Percentiles rank a stretch among this genome's conserved stretches.
Conservation (phyloP, 1,140 invertebrate genomes). For the Apis laboriosa region DNA sequence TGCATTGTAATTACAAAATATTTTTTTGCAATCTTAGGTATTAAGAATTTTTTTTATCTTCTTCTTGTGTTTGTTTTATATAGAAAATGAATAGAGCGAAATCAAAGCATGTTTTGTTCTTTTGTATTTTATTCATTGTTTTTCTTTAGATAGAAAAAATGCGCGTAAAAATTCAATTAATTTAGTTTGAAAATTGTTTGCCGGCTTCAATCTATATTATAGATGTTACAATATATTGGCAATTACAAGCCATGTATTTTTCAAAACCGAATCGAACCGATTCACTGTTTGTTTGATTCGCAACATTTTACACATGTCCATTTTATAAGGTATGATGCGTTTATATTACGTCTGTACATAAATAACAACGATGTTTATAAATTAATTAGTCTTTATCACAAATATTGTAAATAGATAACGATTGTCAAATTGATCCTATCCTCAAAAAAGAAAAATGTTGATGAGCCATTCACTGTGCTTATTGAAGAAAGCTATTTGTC, state of each 20-base stretch:
- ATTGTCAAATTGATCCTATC: slow-evolving; percentile 35
- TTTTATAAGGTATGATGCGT: slow-evolving; percentile 55
- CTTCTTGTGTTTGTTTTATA: slow-evolving; percentile 4
- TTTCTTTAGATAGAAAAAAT: slow-evolving; percentile 34
- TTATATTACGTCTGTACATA: slow-evolving; percentile 58
- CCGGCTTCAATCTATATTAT: not conserved
- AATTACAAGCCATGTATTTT: slow-evolving; percentile 5
- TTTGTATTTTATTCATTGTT: not conserved
- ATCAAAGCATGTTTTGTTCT: not conserved
- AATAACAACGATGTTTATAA: slow-evolving; percentile 57
- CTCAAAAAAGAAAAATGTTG: slow-evolving; percentile 10
- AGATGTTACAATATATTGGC: slow-evolving; percentile 20
- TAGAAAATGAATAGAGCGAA: not conserved
- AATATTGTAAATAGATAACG: slow-evolving; percentile 52
- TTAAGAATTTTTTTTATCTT: slow-evolving; percentile 14
- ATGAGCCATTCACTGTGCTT: slow-evolving; percentile 22
- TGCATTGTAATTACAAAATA: slow-evolving; percentile 6
- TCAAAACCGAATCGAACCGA: slow-evolving; percentile 19
- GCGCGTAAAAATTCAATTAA: slow-evolving; percentile 28
- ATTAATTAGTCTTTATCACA: slow-evolving; percentile 55
- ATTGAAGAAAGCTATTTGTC: slow-evolving; percentile 28
- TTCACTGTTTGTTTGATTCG: slow-evolving; percentile 46
- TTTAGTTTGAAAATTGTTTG: slow-evolving; percentile 22
- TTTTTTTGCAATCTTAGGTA: slow-evolving; percentile 30
- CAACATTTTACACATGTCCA: slow-evolving; percentile 54